Evolutionary conservation across 2,797 vertebrate species (phyloP).

Genomic region (Chloroceryle inda): DNA sequence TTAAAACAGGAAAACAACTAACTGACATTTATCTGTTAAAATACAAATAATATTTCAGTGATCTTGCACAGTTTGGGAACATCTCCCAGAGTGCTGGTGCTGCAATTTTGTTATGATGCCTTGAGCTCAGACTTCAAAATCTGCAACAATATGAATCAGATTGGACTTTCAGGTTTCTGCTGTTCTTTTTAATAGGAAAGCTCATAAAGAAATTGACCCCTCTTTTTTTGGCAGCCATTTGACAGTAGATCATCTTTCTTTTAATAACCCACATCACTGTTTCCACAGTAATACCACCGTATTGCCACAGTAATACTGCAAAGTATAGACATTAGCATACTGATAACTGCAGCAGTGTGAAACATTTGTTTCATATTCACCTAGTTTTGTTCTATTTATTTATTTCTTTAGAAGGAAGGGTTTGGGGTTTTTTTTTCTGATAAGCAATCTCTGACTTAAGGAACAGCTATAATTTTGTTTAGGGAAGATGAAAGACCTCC

Average conservation of each 20-base stretch:
- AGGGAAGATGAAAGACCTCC: conserved; percentile 71
- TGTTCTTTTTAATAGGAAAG: conserved; percentile 45
- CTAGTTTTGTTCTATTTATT: conserved; percentile 33
- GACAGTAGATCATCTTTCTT: conserved; percentile 58
- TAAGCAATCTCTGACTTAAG: conserved; percentile 68
- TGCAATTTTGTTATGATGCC: background rate
- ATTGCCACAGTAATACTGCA: conserved; percentile 43
- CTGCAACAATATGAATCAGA: conserved; percentile 14
- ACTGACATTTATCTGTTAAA: conserved; percentile 69
- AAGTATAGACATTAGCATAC: background rate
- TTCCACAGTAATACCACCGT: conserved; percentile 62
- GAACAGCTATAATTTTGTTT: conserved; percentile 63
- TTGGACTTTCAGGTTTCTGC: background rate
- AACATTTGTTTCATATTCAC: background rate
- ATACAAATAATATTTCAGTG: conserved; percentile 50
- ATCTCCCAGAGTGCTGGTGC: background rate
- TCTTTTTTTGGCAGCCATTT: conserved; percentile 40
- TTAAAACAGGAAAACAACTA: conserved; percentile 65
- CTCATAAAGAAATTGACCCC: conserved; percentile 41
- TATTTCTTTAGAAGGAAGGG: conserved; percentile 21
- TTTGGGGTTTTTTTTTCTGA: conserved; percentile 2
- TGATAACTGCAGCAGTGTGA: conserved; percentile 35
- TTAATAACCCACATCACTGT: conserved; percentile 52
- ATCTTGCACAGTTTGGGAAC: background rate
- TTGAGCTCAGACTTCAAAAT: conserved; percentile 45